phyloP scores from a whole-genome alignment of 2,113 vertebrate species.

The Petrocephalus microphthalmus region DNA sequence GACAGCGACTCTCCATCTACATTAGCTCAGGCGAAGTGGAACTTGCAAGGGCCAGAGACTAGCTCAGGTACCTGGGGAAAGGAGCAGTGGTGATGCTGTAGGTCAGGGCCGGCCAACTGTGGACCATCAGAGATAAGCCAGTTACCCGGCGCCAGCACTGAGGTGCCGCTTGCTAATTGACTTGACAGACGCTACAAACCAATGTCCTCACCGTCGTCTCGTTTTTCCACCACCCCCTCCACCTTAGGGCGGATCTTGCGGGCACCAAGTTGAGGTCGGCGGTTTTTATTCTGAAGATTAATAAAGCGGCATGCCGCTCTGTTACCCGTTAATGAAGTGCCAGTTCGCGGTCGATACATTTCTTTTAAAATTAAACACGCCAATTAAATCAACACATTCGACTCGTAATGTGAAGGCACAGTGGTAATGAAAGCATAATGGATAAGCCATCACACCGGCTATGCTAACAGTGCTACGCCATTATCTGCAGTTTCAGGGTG shows the following conservation, averaged over 20 bases:
- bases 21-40: background rate
- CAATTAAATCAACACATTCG: conserved; percentile 5
- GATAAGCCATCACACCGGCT: background rate
- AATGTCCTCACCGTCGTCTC: background rate
- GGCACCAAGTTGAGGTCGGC: background rate
- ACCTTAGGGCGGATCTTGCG: background rate
- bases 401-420: background rate
- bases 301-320: background rate
- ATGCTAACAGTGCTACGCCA: background rate
- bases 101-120: too few species aligned
- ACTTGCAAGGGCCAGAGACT: background rate
- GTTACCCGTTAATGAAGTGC: conserved; percentile 9
- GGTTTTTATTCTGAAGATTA: conserved; percentile 15
- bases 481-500: background rate
- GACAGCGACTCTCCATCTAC: background rate
- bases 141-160: background rate
- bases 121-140: background rate
- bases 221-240: background rate
- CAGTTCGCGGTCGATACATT: background rate
- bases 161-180: background rate
- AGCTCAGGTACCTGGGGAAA: background rate
- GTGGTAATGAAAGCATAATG: background rate
- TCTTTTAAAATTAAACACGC: background rate
- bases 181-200: background rate
- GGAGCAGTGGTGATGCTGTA: background rate